Conservation (phyloP, 2,888 invertebrate species). For the Spilosoma lubricipeda region DNA sequence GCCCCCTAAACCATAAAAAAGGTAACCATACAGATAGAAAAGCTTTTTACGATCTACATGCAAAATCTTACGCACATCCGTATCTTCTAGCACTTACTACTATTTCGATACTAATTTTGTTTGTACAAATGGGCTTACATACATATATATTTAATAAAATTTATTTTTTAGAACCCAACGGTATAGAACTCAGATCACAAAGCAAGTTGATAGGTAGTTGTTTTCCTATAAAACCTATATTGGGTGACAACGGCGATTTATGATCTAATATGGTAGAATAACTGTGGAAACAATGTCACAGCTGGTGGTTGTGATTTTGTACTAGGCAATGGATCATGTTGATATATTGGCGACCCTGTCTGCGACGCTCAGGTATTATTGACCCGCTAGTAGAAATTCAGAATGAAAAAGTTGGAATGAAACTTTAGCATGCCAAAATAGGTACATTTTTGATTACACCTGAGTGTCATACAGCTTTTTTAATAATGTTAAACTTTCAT, state of each 20-base stretch:
- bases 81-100: no score
- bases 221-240: background rate
- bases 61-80: no score
- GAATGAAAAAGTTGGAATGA: background rate
- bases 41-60: no score
- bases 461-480: no score
- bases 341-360: background rate
- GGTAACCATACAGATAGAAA: no score
- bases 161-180: background rate
- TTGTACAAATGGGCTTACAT: background rate
- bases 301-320: background rate
- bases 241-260: conserved; percentile 1
- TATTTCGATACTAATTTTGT: background rate
- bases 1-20: no score
- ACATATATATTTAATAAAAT: background rate
- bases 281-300: background rate
- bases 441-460: no score
- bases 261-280: background rate
- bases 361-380: background rate
- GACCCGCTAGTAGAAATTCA: background rate
- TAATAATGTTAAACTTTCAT: no score
- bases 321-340: background rate
- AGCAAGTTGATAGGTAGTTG: background rate
- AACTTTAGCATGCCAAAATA: background rate
- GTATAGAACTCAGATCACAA: background rate